Evolutionary conservation across 2,888 invertebrate species (phyloP), one percentile per base, ranked within the genome.

Genomic region (Ramazzottius varieornatus): DNA sequence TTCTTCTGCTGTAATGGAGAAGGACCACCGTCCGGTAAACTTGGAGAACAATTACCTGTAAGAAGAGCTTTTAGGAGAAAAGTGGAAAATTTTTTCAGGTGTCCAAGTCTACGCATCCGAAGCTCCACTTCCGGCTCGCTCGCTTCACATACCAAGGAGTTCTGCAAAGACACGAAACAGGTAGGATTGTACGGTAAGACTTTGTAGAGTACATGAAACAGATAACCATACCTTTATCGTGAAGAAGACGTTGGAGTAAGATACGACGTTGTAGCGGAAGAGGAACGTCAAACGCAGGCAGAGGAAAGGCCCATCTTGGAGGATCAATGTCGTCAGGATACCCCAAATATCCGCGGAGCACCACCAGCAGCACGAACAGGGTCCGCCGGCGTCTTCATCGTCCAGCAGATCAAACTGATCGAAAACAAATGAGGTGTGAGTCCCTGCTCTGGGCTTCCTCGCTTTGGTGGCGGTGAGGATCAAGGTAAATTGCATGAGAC

Each of bases 281-380:
- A 75, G 68, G 20, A 72, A 69, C 67, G 71, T 71, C 20, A 73
- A 67, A 2, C 75, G 69, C 2, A 75, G 66, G 65, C 72, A 65
- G 13, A 78, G 70, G 70, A 78, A 79, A 0, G 79, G 79, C 13
- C 77, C 73, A 68, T 79, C 79, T 69, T 78, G 79, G 40, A 79
- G 71, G 32, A 73, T 65, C 63, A 78, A 72, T 1, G 77, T 75
- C 40, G 77, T 71, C 2, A 77, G 46, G 32, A 80, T 75, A 32
- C 77, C 76, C 75, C 77, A 77, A 32, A 78, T 71, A 69, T 79
- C 78, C 64, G 70, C 71, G 46, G 67, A 66, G 32, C 70, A 63
- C 64, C 33, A 32, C 67, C 67, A 67, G 40, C 69, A 70, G 46
- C 68, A 69, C 2, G 54, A 46, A 29, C 64, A 67, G n/a, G n/a